Conservation (phyloP, 2,888 invertebrate species). For the Tipula lateralis region DNA sequence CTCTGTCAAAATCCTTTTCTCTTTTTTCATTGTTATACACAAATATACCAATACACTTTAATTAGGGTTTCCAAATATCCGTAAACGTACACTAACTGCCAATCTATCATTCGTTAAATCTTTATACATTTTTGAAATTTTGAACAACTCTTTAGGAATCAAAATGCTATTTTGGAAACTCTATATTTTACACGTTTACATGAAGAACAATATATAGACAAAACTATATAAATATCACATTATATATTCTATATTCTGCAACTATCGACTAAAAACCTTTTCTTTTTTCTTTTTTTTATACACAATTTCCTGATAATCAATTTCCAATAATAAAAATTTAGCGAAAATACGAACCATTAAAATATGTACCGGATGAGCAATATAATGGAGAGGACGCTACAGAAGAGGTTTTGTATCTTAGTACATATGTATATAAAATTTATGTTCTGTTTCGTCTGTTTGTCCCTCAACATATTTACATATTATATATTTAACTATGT, state of each 20-base stretch:
- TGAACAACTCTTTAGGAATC: no score
- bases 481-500: neutral
- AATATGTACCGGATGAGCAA: neutral
- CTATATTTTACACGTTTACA: neutral
- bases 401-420: conserved; percentile 11
- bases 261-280: neutral
- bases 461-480: neutral
- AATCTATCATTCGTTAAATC: neutral
- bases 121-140: no score
- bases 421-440: neutral
- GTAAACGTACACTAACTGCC: neutral
- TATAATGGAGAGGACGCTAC: neutral
- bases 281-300: neutral
- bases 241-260: neutral
- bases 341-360: neutral
- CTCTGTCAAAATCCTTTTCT: neutral
- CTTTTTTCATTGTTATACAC: neutral
- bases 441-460: neutral
- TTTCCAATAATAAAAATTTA: conserved; percentile 13
- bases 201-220: neutral
- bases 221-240: neutral
- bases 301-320: neutral
- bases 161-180: neutral
- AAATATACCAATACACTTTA: neutral
- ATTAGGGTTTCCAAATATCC: neutral